These are phyloP conservation scores for Scylla paramamosain DNA, from an alignment of 1,140 invertebrate genomes.

Conservation along the genomic window DNA sequence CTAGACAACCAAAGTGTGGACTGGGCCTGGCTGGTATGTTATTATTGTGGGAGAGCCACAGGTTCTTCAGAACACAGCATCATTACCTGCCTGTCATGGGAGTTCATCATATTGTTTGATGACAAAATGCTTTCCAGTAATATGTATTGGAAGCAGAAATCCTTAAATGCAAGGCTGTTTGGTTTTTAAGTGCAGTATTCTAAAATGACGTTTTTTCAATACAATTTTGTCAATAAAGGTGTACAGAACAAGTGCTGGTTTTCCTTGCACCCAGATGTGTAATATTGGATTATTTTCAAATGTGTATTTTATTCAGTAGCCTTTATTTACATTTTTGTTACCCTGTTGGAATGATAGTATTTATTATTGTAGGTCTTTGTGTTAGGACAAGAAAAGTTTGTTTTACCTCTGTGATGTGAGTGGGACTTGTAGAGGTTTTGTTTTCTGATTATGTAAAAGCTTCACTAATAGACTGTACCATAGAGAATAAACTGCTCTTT, in stretches of 20 bases:
- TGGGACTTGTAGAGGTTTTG: constrained; percentile 22
- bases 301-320: neutral
- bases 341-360: neutral
- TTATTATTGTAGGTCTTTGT: constrained; percentile 32
- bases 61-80: constrained; percentile 49
- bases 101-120: constrained; percentile 36
- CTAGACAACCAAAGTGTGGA: neutral
- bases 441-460: constrained; percentile 7
- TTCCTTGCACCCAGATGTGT: constrained; percentile 54
- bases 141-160: constrained; percentile 62
- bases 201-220: constrained; percentile 71
- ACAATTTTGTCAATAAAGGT: constrained; percentile 76
- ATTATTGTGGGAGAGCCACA: constrained; percentile 62
- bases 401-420: neutral
- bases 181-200: constrained; percentile 73
- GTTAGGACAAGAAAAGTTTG: constrained; percentile 20
- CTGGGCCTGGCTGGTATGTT: neutral
- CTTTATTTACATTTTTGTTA: constrained; percentile 3
- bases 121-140: constrained; percentile 54
- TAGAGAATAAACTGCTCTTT: constrained; percentile 15
- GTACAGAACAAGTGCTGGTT: constrained; percentile 70
- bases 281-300: neutral
- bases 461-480: constrained; percentile 23
- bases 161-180: constrained; percentile 70
- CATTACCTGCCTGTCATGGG: constrained; percentile 63